Evolutionary conservation across 2,797 vertebrate genomes (phyloP).

Genomic region (Takifugu rubripes): DNA sequence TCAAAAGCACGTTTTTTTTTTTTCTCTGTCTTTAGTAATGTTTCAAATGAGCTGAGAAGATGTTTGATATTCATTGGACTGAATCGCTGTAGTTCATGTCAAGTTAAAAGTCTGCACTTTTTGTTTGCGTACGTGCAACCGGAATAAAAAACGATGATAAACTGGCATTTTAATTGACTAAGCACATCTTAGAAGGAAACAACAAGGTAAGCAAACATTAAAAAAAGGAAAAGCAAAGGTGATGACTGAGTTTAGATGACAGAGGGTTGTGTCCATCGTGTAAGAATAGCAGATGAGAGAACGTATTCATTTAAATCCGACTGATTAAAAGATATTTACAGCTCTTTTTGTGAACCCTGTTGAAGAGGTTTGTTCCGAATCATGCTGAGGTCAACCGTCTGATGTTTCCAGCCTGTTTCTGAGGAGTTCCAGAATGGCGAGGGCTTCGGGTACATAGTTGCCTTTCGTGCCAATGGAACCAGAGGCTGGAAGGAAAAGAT

Average conservation of each 20-base stretch:
- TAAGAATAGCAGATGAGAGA: slow-evolving; percentile 42
- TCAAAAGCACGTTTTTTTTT: slow-evolving; percentile 45
- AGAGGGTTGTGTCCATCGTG: slow-evolving; percentile 65
- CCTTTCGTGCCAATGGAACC: slow-evolving; percentile 93
- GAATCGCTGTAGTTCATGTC: slow-evolving; percentile 66
- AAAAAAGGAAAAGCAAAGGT: too few relatives aligned
- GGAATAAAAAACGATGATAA: slow-evolving; percentile 48
- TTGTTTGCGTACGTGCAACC: slow-evolving; percentile 1
- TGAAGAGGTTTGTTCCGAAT: too few relatives aligned
- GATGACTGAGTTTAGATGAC: slow-evolving; percentile 39
- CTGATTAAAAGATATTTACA: not conserved
- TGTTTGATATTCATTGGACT: slow-evolving; percentile 76
- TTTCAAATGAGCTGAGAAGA: slow-evolving; percentile 72
- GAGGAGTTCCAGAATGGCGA: slow-evolving; percentile 98
- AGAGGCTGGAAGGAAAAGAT: slow-evolving; percentile 98
- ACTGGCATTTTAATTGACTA: slow-evolving; percentile 74
- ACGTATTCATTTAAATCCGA: not conserved
- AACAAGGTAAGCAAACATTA: slow-evolving; percentile 6
- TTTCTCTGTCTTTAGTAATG: not conserved
- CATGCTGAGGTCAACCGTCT: not conserved
- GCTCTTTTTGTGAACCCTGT: slow-evolving; percentile 25
- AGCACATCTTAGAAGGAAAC: slow-evolving; percentile 64
- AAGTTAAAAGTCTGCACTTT: slow-evolving; percentile 68
- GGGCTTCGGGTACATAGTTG: slow-evolving; percentile 96
- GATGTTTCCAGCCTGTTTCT: slow-evolving; percentile 83